Evolutionary conservation across 2,888 invertebrate genomes (phyloP).

Genomic region (Chymomyza fuscimana): DNA sequence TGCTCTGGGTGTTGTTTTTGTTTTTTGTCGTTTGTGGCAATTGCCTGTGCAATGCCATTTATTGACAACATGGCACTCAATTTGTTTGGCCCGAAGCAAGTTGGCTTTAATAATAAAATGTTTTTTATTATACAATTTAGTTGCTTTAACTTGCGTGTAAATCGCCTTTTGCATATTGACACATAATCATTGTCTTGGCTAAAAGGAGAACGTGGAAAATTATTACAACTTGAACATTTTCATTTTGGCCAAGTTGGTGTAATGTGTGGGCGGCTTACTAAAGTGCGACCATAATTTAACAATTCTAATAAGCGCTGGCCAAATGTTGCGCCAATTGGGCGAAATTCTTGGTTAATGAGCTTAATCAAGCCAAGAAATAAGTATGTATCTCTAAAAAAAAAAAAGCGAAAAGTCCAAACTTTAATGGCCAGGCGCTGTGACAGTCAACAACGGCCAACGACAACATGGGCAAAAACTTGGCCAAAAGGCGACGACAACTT

Average conservation of each 20-base stretch:
- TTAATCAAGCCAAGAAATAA: constrained; percentile 38
- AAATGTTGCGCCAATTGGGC: constrained; percentile 22
- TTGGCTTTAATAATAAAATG: constrained; percentile 70
- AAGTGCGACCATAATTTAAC: constrained; percentile 58
- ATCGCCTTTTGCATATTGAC: constrained; percentile 72
- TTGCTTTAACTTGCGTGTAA: constrained; percentile 71
- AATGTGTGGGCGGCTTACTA: constrained; percentile 5
- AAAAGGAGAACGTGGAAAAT: constrained; percentile 38
- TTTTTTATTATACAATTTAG: constrained; percentile 72
- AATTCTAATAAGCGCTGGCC: constrained; percentile 62
- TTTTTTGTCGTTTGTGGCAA: constrained; percentile 32
- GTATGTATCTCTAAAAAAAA: constrained; percentile 13
- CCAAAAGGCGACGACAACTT: neutral
- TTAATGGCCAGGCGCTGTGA: neutral
- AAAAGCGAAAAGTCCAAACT: constrained; percentile 15
- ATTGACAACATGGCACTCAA: constrained; percentile 73
- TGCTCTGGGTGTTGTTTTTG: constrained; percentile 10
- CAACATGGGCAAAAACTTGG: neutral
- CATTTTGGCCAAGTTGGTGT: constrained; percentile 28
- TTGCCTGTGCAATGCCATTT: constrained; percentile 57
- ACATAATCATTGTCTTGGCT: constrained; percentile 69
- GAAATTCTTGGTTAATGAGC: constrained; percentile 62
- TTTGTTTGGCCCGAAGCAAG: constrained; percentile 68
- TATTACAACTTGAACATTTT: constrained; percentile 69
- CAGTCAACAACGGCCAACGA: constrained; percentile 2